Percentiles rank a stretch among this genome's conserved stretches.
These are phyloP conservation scores for Embidobia sp. DNA, from an alignment of 2,888 invertebrate species.

Conservation along the genomic window DNA sequence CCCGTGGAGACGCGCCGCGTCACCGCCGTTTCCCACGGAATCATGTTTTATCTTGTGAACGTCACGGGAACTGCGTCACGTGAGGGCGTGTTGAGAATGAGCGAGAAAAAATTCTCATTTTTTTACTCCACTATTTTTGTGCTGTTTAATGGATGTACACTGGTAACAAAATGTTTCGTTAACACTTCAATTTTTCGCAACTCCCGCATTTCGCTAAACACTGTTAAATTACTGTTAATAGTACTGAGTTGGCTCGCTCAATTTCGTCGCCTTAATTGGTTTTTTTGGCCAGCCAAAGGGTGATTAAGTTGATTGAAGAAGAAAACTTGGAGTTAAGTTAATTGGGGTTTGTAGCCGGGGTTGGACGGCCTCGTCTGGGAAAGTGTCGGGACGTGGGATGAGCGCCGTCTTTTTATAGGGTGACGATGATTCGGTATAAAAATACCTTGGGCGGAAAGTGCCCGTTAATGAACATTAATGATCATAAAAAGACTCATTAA, in stretches of 20 bases:
- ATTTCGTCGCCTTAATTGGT: slow-evolving; percentile 26
- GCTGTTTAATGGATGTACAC: too few species aligned
- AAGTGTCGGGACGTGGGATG: slow-evolving; percentile 32
- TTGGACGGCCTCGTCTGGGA: slow-evolving; percentile 26
- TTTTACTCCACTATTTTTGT: too few species aligned
- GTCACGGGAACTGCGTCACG: too few species aligned
- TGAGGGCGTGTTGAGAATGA: too few species aligned
- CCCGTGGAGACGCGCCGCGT: slow-evolving; percentile 4
- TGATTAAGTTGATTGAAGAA: slow-evolving; percentile 55
- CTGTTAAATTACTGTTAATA: too few species aligned
- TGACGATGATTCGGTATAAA: slow-evolving; percentile 44
- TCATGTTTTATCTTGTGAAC: too few species aligned
- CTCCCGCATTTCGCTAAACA: too few species aligned
- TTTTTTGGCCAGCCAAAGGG: slow-evolving; percentile 27
- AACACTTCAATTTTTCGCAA: too few species aligned
- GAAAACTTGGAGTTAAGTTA: slow-evolving; percentile 45
- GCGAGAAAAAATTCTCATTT: too few species aligned
- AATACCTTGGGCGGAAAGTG: slow-evolving; percentile 25
- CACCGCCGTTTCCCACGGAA: neutral
- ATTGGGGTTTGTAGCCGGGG: slow-evolving; percentile 34
- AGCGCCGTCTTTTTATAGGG: slow-evolving; percentile 29
- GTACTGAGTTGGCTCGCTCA: too few species aligned
- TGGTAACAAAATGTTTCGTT: too few species aligned
- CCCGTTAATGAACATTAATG: slow-evolving; percentile 35
- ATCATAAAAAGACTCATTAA: slow-evolving; percentile 28